These are phyloP conservation scores for Bovichtus variegatus DNA, from an alignment of 2,797 vertebrate species.

Conservation along the genomic window DNA sequence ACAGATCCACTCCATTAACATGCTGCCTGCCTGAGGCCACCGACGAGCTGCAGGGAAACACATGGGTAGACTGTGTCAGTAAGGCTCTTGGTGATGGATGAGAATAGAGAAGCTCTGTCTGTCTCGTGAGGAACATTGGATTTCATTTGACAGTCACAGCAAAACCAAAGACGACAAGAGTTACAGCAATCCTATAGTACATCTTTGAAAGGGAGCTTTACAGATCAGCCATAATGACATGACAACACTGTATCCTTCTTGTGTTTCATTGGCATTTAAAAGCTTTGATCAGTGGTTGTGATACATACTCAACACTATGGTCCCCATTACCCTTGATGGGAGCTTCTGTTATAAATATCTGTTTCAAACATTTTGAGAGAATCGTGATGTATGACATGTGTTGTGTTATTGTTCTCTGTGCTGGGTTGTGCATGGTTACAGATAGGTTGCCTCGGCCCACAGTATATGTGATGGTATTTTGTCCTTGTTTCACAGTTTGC, in stretches of 20 bases:
- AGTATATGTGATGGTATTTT: no score
- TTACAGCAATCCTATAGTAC: neutral
- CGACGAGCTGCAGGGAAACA: conserved; percentile 79
- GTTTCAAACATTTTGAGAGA: neutral
- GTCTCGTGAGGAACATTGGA: neutral
- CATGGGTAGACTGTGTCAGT: neutral
- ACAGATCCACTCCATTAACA: conserved; percentile 90
- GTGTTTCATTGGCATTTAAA: neutral
- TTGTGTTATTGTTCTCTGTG: neutral
- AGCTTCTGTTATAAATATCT: neutral
- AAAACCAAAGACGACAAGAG: neutral
- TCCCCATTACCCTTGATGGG: no score
- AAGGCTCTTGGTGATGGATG: neutral
- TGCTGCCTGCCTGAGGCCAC: conserved; percentile 80
- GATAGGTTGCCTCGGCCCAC: neutral
- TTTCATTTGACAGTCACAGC: neutral
- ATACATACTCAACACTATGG: neutral
- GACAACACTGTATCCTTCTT: neutral
- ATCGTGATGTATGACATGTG: neutral
- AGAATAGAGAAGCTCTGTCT: neutral
- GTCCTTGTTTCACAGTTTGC: neutral
- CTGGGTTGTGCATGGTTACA: neutral
- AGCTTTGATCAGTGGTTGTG: no score
- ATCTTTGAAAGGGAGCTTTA: no score
- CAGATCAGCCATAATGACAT: neutral